These are phyloP conservation scores for Pelusios castaneus DNA, from an alignment of 2,113 vertebrate species.

Conservation along the genomic window DNA sequence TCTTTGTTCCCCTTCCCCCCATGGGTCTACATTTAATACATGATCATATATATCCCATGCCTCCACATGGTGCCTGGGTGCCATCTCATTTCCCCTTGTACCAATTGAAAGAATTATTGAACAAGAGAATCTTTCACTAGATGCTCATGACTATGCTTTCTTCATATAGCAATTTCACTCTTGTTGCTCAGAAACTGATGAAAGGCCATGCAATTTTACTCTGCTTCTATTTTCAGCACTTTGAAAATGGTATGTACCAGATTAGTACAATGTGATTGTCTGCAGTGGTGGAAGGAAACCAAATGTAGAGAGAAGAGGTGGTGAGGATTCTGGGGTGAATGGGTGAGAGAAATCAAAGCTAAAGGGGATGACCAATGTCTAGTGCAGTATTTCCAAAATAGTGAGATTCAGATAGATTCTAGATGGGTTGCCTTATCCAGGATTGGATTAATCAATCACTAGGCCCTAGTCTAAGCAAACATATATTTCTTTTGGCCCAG, in stretches of 20 bases:
- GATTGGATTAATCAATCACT: not conserved
- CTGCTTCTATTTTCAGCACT: constrained; percentile 2
- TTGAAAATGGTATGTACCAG: not conserved
- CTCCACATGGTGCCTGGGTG: constrained; percentile 45
- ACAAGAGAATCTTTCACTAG: constrained; percentile 57
- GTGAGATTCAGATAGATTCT: not conserved
- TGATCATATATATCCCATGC: constrained; percentile 28
- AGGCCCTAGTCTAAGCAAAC: not conserved
- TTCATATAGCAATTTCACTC: constrained; percentile 31
- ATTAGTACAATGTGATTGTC: not conserved
- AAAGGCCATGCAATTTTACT: constrained; percentile 27
- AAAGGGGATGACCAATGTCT: not conserved
- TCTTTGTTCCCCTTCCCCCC: rapidly evolving
- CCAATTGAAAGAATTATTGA: constrained; percentile 45
- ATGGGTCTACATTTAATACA: not conserved
- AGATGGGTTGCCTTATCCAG: not conserved
- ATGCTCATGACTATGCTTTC: constrained; percentile 8
- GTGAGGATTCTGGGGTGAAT: not conserved
- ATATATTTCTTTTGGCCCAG: not conserved
- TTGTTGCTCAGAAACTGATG: constrained; percentile 41
- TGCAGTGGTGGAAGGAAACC: not conserved
- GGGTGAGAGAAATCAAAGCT: not conserved
- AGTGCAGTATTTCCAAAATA: not conserved
- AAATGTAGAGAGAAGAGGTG: not conserved
- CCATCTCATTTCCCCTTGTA: constrained; percentile 38